Conservation (phyloP, 2,113 vertebrate species). For the Pycnonotus jocosus region DNA sequence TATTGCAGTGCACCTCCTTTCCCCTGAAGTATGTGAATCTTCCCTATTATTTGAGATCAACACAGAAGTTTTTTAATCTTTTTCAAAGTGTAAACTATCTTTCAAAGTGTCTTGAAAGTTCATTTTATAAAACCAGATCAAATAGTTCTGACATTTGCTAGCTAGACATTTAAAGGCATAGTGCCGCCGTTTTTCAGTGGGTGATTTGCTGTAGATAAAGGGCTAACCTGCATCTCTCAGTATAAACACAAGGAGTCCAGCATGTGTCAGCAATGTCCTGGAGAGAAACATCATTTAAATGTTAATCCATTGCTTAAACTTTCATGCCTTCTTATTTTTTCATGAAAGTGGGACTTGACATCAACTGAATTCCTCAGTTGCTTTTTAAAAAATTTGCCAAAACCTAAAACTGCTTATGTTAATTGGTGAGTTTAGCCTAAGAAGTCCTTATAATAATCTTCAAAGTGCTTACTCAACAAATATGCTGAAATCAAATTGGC, state of each 20-base stretch:
- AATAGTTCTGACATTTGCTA: slow-evolving; percentile 74
- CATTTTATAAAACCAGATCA: slow-evolving; percentile 71
- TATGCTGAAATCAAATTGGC: background rate
- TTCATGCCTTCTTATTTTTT: slow-evolving; percentile 15
- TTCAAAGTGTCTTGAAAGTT: slow-evolving; percentile 63
- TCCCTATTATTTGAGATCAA: slow-evolving; percentile 47
- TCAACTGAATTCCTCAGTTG: slow-evolving; percentile 23
- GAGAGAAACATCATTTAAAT: slow-evolving; percentile 52
- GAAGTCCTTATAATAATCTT: slow-evolving; percentile 18
- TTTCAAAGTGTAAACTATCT: slow-evolving; percentile 66
- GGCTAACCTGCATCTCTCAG: slow-evolving; percentile 15
- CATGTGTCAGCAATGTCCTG: slow-evolving; percentile 39
- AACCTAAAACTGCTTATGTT: slow-evolving; percentile 28
- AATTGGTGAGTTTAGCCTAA: slow-evolving; percentile 36
- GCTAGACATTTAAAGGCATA: slow-evolving; percentile 56
- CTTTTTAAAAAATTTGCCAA: background rate
- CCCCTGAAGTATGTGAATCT: background rate
- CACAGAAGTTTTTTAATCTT: slow-evolving; percentile 70
- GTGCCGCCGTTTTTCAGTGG: background rate
- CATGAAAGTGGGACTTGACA: slow-evolving; percentile 8
- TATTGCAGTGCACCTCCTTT: background rate
- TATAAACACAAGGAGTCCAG: slow-evolving; percentile 38
- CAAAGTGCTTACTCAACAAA: background rate
- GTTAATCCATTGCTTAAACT: slow-evolving; percentile 61
- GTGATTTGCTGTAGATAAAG: slow-evolving; percentile 65